Evolutionary conservation across 2,888 invertebrate species (phyloP), one percentile per base, ranked within the genome.

Genomic region (Adelphocoris suturalis): DNA sequence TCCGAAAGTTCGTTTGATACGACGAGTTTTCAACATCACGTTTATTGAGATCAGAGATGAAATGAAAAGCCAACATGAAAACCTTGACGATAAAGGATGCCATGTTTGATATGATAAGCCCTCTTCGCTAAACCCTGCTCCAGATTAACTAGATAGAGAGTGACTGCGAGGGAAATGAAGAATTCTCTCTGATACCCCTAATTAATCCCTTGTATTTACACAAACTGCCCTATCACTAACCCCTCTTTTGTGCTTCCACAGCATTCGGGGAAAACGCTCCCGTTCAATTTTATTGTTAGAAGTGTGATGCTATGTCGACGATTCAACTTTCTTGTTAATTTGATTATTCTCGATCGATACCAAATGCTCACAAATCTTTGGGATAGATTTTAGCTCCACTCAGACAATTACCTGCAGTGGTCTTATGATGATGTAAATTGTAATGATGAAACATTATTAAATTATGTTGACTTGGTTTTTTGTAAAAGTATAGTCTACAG

Each of bases 181-280:
- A 88, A 88, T 88, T 76, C 88, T 80, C 88, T 88, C 78, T 88
- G 88, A 78, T 78, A 80, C 88, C 55, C 80, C 55, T 88, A 57
- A 88, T 88, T 88, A 88, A 80, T 88, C 78, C 88, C 88, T 7
- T 37, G 76, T 88, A 88, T 88, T 88, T 88, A 28, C 88, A 47
- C 88, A 52, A 88, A 88, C 88, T 88, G 88, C 85, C 61, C 61
- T 85, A 28, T 28, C 85, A 61, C 27, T 37, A 61, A 27, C 85
- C 85, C 85, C 85, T 28, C n/a, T 85, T 85, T 85, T 85, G 85
- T 61, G 85, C 85, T 85, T 57, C 46, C 61, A 19, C n/a, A 55
- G 85, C 85, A 28, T 27, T 85, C 27, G 85, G 37, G n/a, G 28
- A 85, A 85, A 61, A 37, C 61, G 23, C 27, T 85, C 85, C 13